Conservation (phyloP, 2,113 vertebrate species). For the Xenotilapia flavipinnis region DNA sequence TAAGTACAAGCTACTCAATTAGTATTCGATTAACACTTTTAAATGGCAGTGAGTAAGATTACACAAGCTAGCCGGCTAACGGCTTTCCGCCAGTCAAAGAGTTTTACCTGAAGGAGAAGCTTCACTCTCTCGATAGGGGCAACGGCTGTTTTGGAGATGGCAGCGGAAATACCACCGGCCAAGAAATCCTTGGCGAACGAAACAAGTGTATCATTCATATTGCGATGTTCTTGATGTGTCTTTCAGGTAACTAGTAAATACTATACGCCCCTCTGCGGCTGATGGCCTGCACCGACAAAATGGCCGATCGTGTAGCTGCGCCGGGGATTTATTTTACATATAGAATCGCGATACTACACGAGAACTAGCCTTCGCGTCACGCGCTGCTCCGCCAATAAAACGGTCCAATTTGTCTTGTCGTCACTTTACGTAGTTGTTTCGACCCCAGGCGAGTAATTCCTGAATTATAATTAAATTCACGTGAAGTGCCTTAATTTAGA, state of each 20-base stretch:
- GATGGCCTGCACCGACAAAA: conserved; percentile 62
- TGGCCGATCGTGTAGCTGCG: conserved; percentile 55
- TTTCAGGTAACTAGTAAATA: conserved; percentile 42
- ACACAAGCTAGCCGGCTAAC: conserved; percentile 23
- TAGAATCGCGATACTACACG: conserved; percentile 49
- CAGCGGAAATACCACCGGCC: conserved; percentile 81
- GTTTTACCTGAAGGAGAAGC: conserved; percentile 74
- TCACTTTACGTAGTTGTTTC: neutral
- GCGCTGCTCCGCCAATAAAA: neutral
- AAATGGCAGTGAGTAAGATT: neutral
- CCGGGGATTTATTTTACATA: conserved; percentile 32
- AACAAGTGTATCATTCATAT: conserved; percentile 52
- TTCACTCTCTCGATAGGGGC: conserved; percentile 89
- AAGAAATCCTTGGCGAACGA: conserved; percentile 85
- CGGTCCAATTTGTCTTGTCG: neutral
- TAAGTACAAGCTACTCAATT: neutral
- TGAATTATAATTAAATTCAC: neutral
- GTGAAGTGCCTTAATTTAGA: neutral
- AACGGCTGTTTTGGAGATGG: conserved; percentile 84
- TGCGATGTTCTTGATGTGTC: conserved; percentile 29
- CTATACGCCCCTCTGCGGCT: conserved; percentile 12
- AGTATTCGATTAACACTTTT: neutral
- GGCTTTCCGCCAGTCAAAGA: neutral
- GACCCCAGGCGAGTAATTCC: neutral
- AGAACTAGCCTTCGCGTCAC: conserved; percentile 2